Percentiles rank a stretch among this genome's conserved stretches.
Conservation (phyloP, 2,113 vertebrate species). For the Nycticorax nycticorax region DNA sequence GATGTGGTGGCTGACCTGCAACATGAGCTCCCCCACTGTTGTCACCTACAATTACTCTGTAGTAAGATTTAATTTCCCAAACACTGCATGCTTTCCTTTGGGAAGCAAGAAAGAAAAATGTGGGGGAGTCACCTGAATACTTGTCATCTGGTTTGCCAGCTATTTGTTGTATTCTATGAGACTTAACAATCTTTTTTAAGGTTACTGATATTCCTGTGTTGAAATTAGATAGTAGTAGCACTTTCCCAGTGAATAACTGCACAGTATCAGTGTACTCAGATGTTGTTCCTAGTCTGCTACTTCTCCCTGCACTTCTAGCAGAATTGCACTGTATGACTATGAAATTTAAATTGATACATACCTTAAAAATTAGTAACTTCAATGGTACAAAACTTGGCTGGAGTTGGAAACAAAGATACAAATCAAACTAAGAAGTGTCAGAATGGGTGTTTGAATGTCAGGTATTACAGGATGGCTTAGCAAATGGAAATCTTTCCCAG, state of each 20-base stretch:
- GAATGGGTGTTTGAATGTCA: not conserved
- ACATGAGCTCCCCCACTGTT: not conserved
- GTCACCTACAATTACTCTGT: not conserved
- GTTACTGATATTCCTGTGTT: not conserved
- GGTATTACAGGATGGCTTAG: not conserved
- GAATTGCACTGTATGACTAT: not conserved
- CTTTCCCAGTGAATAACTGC: not conserved
- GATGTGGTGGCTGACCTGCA: not conserved
- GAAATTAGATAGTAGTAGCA: not conserved
- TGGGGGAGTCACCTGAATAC: not conserved
- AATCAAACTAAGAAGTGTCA: not conserved
- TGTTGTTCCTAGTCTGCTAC: not conserved
- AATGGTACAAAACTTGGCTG: not conserved
- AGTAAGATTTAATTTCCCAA: not conserved
- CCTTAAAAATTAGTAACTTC: not conserved
- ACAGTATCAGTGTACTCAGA: not conserved
- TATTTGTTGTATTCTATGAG: not conserved
- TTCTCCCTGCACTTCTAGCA: not conserved
- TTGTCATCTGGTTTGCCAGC: not conserved
- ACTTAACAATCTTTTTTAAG: not conserved
- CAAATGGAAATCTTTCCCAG: not conserved
- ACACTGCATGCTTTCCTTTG: not conserved
- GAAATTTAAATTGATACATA: not conserved
- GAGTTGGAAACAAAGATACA: not conserved
- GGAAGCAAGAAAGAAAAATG: not conserved